These are phyloP conservation scores for Allacma fusca DNA, from an alignment of 2,888 invertebrate species.

Conservation along the genomic window DNA sequence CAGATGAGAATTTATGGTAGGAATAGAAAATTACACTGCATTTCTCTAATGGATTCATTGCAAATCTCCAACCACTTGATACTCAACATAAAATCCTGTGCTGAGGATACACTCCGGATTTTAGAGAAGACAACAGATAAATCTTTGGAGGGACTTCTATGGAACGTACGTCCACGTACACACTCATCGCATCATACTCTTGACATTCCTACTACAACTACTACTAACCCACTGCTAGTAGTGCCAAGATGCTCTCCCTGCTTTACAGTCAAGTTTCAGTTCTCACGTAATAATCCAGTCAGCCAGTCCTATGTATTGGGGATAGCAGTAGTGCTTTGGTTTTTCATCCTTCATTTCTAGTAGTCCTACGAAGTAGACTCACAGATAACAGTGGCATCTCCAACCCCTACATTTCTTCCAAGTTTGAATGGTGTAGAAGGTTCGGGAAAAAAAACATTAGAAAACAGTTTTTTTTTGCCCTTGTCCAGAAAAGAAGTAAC, in stretches of 20 bases:
- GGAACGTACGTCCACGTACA: neutral
- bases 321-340: neutral
- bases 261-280: slow-evolving; percentile 6
- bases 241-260: neutral
- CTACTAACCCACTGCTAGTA: slow-evolving; percentile 5
- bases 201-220: slow-evolving; percentile 1
- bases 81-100: slow-evolving; percentile 19
- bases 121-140: slow-evolving; percentile 22
- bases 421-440: no score
- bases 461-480: no score
- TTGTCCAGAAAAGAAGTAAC: no score
- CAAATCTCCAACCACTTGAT: slow-evolving; percentile 17
- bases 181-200: neutral
- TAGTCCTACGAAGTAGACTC: neutral
- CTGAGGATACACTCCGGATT: slow-evolving; percentile 13
- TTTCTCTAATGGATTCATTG: slow-evolving; percentile 6
- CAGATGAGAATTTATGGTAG: no score
- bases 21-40: neutral
- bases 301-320: neutral
- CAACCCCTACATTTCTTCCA: no score
- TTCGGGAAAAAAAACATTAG: no score
- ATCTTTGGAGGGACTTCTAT: slow-evolving; percentile 4
- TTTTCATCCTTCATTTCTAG: neutral
- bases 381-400: no score
- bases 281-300: slow-evolving; percentile 10